phyloP scores from a whole-genome alignment of 2,888 invertebrate genomes.

The Diarsia brunnea region DNA sequence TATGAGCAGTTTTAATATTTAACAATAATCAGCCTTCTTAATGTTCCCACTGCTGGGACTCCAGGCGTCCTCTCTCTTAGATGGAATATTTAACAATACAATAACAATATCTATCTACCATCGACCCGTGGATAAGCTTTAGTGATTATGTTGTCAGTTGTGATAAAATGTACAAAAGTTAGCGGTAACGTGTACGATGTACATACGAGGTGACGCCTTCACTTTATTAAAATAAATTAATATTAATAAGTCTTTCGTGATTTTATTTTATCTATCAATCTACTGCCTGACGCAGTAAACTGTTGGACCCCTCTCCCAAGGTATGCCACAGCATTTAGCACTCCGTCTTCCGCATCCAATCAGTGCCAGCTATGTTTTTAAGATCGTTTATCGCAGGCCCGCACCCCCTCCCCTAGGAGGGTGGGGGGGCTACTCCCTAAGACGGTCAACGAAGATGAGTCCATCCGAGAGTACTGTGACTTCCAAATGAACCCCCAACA shows the following conservation, averaged over 20 bases:
- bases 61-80: too few relatives aligned
- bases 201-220: slow-evolving; percentile 81
- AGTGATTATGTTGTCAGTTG: slow-evolving; percentile 85
- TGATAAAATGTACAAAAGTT: slow-evolving; percentile 88
- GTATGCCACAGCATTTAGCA: neutral
- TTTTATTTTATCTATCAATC: slow-evolving; percentile 67
- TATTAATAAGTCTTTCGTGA: slow-evolving; percentile 72
- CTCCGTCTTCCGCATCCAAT: too few relatives aligned
- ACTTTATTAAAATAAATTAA: slow-evolving; percentile 73
- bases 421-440: too few relatives aligned
- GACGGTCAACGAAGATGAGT: too few relatives aligned
- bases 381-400: too few relatives aligned
- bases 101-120: slow-evolving; percentile 14
- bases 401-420: too few relatives aligned
- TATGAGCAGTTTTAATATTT: neutral
- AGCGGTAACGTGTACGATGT: slow-evolving; percentile 73
- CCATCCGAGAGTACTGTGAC: too few relatives aligned
- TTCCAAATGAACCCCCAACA: too few relatives aligned
- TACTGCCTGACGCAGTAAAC: neutral
- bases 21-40: neutral
- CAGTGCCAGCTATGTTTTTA: too few relatives aligned
- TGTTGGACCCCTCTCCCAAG: neutral
- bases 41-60: too few relatives aligned
- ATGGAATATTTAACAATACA: neutral
- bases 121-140: slow-evolving; percentile 77